A percentile compares a stretch with the other conserved stretches of the same genome.
Evolutionary conservation across 2,113 vertebrate species (phyloP).

Genomic region (Furnarius figulus): DNA sequence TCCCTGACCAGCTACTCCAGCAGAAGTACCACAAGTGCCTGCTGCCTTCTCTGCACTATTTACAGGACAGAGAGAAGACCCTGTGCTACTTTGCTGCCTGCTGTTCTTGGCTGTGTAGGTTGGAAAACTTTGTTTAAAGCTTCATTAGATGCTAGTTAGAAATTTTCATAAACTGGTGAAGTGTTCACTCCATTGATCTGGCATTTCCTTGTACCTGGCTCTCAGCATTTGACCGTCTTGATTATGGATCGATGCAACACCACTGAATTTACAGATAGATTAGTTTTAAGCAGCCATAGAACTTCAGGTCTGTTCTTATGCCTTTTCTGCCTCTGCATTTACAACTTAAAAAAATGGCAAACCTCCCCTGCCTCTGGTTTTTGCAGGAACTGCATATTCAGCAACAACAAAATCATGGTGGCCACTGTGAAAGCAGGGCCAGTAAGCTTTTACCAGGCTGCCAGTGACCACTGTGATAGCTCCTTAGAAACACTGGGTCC

Average conservation of each 20-base stretch:
- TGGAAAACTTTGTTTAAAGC: neutral
- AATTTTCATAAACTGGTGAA: neutral
- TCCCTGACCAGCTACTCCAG: neutral
- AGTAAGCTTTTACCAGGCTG: neutral
- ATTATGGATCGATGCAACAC: fast-evolving
- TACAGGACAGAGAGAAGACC: neutral
- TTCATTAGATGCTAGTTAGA: neutral
- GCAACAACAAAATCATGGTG: neutral
- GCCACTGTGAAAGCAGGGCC: neutral
- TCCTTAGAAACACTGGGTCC: neutral
- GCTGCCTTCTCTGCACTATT: neutral
- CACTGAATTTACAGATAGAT: neutral
- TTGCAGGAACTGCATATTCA: neutral
- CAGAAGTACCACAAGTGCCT: neutral
- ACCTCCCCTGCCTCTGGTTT: neutral
- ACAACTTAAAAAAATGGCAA: neutral
- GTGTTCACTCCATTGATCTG: neutral
- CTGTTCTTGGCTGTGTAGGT: neutral
- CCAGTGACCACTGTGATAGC: neutral
- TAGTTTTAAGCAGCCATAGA: neutral
- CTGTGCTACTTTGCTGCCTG: neutral
- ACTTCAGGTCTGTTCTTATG: neutral
- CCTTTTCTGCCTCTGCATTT: neutral
- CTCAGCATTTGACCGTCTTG: neutral
- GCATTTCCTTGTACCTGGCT: neutral